Evolutionary conservation across 2,797 vertebrate genomes (phyloP).

Genomic region (Myotis vivesi): DNA sequence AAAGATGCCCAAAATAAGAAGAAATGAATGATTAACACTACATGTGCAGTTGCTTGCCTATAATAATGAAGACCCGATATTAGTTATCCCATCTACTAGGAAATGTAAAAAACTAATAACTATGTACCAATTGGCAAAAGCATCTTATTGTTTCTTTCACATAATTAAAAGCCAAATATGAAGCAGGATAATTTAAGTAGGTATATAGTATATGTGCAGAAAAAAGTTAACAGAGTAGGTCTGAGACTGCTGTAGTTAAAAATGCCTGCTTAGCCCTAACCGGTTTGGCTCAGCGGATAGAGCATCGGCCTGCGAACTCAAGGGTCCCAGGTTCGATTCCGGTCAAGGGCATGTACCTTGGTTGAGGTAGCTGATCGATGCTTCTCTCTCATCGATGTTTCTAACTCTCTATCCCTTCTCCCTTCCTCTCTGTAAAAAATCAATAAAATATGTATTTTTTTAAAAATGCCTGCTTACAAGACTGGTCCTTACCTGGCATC

Average conservation of each 20-base stretch:
- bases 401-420: too few species aligned
- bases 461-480: not conserved
- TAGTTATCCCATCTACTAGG: slow-evolving; percentile 72
- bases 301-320: too few species aligned
- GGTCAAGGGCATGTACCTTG: too few species aligned
- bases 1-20: slow-evolving; percentile 72
- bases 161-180: slow-evolving; percentile 52
- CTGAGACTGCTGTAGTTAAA: not conserved
- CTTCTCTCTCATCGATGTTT: too few species aligned
- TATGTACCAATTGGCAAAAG: slow-evolving; percentile 63
- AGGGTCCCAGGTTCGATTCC: too few species aligned
- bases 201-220: not conserved
- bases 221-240: not conserved
- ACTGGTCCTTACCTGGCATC: not conserved
- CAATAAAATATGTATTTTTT: too few species aligned
- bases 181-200: not conserved
- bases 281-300: too few species aligned
- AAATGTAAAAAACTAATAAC: slow-evolving; percentile 51
- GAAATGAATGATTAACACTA: slow-evolving; percentile 72
- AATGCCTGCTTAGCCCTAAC: not conserved
- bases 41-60: slow-evolving; percentile 55
- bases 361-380: too few species aligned
- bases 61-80: slow-evolving; percentile 71
- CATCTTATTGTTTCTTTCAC: slow-evolving; percentile 62
- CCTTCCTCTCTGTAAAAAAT: too few species aligned